Evolutionary conservation across 2,113 vertebrate genomes (phyloP).

Genomic region (Abramis brama): DNA sequence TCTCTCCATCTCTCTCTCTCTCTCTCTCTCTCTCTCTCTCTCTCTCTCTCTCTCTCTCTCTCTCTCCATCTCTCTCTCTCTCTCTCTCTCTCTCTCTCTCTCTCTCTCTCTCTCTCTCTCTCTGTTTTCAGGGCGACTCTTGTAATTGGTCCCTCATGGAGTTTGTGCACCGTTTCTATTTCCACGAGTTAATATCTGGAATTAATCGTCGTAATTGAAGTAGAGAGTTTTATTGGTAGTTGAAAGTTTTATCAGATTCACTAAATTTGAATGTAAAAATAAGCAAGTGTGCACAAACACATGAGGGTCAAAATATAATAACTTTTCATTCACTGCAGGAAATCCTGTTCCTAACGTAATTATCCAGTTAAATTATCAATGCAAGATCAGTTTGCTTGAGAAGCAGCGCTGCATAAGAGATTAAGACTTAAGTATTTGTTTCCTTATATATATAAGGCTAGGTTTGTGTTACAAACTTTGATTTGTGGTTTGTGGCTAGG

Average conservation of each 20-base stretch:
- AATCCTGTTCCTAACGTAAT: not conserved
- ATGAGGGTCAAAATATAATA: not conserved
- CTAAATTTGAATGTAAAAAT: not conserved
- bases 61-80: not conserved
- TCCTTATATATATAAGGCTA: too few species aligned
- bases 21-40: not conserved
- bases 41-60: constrained; percentile 2
- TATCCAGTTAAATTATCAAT: not conserved
- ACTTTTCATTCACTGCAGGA: not conserved
- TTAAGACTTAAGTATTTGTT: too few species aligned
- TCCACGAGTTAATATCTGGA: not conserved
- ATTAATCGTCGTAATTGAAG: not conserved
- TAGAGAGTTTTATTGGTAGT: not conserved
- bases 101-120: not conserved
- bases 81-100: not conserved
- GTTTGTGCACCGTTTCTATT: not conserved
- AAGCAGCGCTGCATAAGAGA: too few species aligned
- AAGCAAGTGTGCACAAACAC: not conserved
- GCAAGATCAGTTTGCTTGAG: too few species aligned
- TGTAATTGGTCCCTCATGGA: not conserved
- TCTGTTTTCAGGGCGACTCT: not conserved
- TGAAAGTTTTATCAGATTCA: not conserved
- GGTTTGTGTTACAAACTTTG: too few species aligned
- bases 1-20: not conserved
- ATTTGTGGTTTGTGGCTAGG: too few species aligned